Conservation (phyloP, 2,113 vertebrate genomes). For the Neogale vison region DNA sequence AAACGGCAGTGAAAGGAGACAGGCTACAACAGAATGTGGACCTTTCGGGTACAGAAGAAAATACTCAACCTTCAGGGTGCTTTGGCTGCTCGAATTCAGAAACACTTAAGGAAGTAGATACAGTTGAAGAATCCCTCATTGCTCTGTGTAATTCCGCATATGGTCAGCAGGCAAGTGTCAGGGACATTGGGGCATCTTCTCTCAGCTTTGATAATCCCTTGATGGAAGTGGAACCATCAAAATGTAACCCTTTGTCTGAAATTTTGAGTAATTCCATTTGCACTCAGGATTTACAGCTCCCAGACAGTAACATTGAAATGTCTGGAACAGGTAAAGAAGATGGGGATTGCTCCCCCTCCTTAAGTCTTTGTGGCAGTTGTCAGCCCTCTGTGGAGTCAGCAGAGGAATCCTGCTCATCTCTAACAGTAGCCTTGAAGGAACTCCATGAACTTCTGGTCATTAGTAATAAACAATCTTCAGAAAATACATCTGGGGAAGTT, state of each 20-base stretch:
- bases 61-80: background rate
- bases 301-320: slow-evolving; percentile 52
- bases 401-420: slow-evolving; percentile 85
- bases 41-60: background rate
- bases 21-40: background rate
- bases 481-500: slow-evolving; percentile 55
- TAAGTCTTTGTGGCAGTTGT: background rate
- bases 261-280: background rate
- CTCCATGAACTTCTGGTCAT: slow-evolving; percentile 93
- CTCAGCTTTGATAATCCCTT: background rate
- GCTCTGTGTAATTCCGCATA: background rate
- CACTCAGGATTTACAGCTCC: background rate
- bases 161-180: background rate
- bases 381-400: slow-evolving; percentile 60
- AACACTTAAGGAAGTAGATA: slow-evolving; percentile 81
- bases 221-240: slow-evolving; percentile 74
- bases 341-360: slow-evolving; percentile 33
- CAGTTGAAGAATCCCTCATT: slow-evolving; percentile 43
- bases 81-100: slow-evolving; percentile 45
- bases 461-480: slow-evolving; percentile 82
- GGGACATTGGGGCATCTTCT: rapidly evolving
- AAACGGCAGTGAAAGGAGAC: background rate
- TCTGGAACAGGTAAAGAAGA: slow-evolving; percentile 31
- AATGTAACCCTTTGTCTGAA: background rate
- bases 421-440: slow-evolving; percentile 94